Conservation (phyloP, 2,888 invertebrate genomes). For the Lasioglossum villosulum region DNA sequence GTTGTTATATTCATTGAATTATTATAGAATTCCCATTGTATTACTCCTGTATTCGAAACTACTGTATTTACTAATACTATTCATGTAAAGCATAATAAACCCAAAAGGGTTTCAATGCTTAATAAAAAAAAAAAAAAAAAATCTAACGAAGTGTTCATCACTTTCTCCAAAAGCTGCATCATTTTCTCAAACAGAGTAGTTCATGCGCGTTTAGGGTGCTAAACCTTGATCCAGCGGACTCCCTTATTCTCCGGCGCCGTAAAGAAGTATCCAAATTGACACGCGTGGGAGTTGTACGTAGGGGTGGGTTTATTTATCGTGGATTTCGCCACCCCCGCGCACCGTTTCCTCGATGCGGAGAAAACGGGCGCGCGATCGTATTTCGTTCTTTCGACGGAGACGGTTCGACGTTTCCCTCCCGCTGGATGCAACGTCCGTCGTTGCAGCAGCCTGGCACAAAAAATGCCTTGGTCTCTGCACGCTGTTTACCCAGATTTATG, state of each 20-base stretch:
- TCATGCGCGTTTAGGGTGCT: background rate
- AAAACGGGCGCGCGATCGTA: slow-evolving; percentile 34
- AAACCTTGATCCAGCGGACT: background rate
- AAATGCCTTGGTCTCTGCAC: slow-evolving; percentile 35
- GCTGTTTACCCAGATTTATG: slow-evolving; percentile 61
- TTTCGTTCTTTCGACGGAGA: slow-evolving; percentile 54
- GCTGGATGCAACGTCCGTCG: slow-evolving; percentile 12
- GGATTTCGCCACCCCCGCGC: slow-evolving; percentile 51
- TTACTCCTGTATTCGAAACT: too few species aligned
- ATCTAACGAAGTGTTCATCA: too few species aligned
- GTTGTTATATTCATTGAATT: too few species aligned
- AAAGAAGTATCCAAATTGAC: slow-evolving; percentile 70
- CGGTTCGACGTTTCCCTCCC: slow-evolving; percentile 30
- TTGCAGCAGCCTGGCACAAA: background rate
- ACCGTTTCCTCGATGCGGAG: background rate
- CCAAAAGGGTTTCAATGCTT: too few species aligned
- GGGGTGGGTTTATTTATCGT: slow-evolving; percentile 73
- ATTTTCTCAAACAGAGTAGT: background rate
- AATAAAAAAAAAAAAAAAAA: too few species aligned
- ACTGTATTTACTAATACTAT: too few species aligned
- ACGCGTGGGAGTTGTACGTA: slow-evolving; percentile 54
- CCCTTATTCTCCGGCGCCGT: background rate
- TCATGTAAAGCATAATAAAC: too few species aligned
- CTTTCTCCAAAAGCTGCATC: background rate
- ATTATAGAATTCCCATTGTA: too few species aligned